Evolutionary conservation across 2,113 vertebrate species (phyloP), one percentile per base, ranked within the genome.

Genomic region (Salminus brasiliensis): DNA sequence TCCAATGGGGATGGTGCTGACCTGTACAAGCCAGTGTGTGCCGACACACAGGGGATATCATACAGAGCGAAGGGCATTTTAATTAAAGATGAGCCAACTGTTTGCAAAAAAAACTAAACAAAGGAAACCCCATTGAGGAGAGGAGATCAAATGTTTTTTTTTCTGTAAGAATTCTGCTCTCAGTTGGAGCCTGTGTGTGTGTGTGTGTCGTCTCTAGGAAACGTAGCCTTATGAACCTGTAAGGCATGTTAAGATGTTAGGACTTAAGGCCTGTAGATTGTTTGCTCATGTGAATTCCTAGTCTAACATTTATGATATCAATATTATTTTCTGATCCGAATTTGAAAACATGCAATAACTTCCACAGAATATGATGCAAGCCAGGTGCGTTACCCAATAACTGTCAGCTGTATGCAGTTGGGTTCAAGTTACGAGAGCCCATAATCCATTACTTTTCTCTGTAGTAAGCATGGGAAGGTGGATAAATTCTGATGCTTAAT

Each of bases 401-500:
- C 60, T 34, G 15, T 30, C 60, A 30, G 30, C 60, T 21, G 60
- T 36, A 30, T 65, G 32, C 15, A 8, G 29, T 32, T 63, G 2
- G 13, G 12, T 62, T 62, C 13, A 6, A 63, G 60, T 32, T 63
- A 18, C 16, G 32, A 39, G 32, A 8, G 32, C 32, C 18, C 11
- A 16, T 65, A 36, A 65, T 65, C 32, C 32, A 65, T 65, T 32
- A 39, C 21, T 66, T 53, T 29, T 12, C 10, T 53, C 36, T 29
- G 63, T 29, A 16, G 53, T 23, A 16, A 63, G 21, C 45, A 49
- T 23, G 29, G 21, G 59, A 43, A 63, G 73, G 41, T 52, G 73
- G 25, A 34, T 52, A 66, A 39, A 27, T 47, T 53, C 5, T 23
- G 55, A 25, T 60, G 52, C 53, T 60, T 78, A 34, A 78, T 78